Conservation (phyloP, 2,113 vertebrate genomes). For the Periophthalmodon schlosseri region DNA sequence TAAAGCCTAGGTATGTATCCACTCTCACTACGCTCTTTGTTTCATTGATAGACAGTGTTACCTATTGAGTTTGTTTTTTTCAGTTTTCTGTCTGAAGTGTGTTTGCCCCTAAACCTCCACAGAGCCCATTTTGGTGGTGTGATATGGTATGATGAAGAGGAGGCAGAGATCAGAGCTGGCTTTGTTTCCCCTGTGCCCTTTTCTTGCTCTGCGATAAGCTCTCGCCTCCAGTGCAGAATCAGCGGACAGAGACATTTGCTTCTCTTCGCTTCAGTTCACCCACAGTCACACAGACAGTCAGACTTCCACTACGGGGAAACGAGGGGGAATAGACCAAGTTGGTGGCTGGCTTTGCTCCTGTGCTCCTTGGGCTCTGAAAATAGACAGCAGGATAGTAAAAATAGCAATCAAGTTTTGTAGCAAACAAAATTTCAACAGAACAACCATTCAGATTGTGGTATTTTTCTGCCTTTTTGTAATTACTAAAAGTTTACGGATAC, state of each 20-base stretch:
- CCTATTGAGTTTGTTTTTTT: constrained; percentile 4
- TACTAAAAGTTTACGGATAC: too few species aligned
- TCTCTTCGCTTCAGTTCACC: constrained; percentile 62
- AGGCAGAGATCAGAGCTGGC: constrained; percentile 31
- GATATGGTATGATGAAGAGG: constrained; percentile 25
- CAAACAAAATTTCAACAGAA: constrained; percentile 8
- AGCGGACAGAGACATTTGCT: constrained; percentile 57
- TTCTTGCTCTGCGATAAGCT: constrained; percentile 41
- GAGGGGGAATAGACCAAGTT: constrained; percentile 17
- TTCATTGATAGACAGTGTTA: neutral
- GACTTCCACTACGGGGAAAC: constrained; percentile 33
- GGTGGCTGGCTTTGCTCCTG: constrained; percentile 17
- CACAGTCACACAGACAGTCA: constrained; percentile 56
- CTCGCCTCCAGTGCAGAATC: constrained; percentile 36
- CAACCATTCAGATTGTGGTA: neutral
- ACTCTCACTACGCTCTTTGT: neutral
- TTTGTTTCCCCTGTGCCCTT: constrained; percentile 37
- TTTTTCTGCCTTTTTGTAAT: neutral
- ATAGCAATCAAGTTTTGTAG: neutral
- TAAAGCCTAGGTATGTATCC: neutral
- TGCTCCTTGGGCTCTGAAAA: constrained; percentile 28
- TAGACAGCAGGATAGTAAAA: constrained; percentile 25
- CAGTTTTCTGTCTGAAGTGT: neutral
- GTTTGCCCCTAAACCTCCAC: constrained; percentile 6
- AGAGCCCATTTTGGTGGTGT: constrained; percentile 22